A percentile compares a stretch with the other conserved stretches of the same genome.
These are phyloP conservation scores for Chelonia mydas DNA, from an alignment of 2,797 vertebrate species.

Conservation along the genomic window DNA sequence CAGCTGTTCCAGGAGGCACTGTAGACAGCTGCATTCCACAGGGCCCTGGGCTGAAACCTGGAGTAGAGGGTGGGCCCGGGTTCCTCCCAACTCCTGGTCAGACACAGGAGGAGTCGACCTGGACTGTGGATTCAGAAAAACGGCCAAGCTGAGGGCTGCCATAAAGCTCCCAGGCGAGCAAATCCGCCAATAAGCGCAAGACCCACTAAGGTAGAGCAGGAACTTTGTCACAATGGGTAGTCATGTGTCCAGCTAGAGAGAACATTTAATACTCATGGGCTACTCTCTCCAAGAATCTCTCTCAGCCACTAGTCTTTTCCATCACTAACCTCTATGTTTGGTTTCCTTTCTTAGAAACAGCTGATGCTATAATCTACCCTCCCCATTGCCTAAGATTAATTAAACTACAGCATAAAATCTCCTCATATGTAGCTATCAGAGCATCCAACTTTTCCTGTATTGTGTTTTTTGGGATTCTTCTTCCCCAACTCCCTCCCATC, in stretches of 20 bases:
- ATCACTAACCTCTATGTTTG: background rate
- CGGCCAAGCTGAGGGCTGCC: too few relatives aligned
- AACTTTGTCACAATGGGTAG: background rate
- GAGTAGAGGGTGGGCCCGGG: too few relatives aligned
- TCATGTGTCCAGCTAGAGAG: background rate
- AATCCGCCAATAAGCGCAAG: too few relatives aligned
- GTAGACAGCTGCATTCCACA: too few relatives aligned
- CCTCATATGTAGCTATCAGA: slow-evolving; percentile 8
- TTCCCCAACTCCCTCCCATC: background rate
- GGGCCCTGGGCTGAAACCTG: too few relatives aligned
- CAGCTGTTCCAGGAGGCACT: too few relatives aligned
- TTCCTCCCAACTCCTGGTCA: too few relatives aligned
- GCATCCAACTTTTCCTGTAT: slow-evolving; percentile 2
- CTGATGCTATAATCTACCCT: slow-evolving; percentile 23
- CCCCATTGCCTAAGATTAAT: background rate
- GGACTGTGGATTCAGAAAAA: too few relatives aligned
- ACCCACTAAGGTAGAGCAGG: too few relatives aligned
- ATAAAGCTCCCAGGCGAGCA: too few relatives aligned
- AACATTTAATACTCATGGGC: background rate
- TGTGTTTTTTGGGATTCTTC: slow-evolving; percentile 19
- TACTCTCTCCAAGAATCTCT: background rate
- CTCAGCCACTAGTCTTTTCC: background rate
- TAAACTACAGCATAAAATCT: background rate
- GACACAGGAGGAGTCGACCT: too few relatives aligned
- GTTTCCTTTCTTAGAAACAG: slow-evolving; percentile 9